A percentile compares a stretch with the other conserved stretches of the same genome.
phyloP scores from a whole-genome alignment of 2,888 invertebrate species.

The Drosophila affinis region DNA sequence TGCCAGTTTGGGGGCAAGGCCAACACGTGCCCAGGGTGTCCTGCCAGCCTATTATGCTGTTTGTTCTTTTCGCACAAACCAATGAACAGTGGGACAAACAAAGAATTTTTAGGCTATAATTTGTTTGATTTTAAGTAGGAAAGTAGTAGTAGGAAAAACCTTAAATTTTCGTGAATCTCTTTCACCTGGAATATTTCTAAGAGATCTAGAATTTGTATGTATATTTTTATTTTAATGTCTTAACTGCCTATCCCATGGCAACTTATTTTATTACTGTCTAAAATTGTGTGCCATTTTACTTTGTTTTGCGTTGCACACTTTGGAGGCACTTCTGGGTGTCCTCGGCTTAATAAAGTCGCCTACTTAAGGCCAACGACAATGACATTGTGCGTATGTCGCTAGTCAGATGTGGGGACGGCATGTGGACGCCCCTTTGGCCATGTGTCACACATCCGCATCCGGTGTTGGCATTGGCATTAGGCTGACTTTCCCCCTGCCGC shows the following conservation, averaged over 20 bases:
- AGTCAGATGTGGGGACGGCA: slow-evolving; percentile 15
- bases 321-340: slow-evolving; percentile 48
- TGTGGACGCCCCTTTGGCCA: slow-evolving; percentile 44
- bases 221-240: neutral
- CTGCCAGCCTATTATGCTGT: slow-evolving; percentile 40
- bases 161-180: too few species aligned
- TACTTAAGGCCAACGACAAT: slow-evolving; percentile 75
- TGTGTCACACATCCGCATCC: slow-evolving; percentile 73
- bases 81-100: slow-evolving; percentile 36
- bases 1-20: slow-evolving; percentile 58
- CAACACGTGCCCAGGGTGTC: slow-evolving; percentile 64
- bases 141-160: too few species aligned
- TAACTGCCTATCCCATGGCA: neutral
- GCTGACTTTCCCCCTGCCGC: slow-evolving; percentile 13
- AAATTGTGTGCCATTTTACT: slow-evolving; percentile 29
- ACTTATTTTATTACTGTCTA: neutral
- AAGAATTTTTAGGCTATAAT: slow-evolving; percentile 39
- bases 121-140: slow-evolving; percentile 1
- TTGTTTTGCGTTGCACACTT: slow-evolving; percentile 54
- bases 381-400: slow-evolving; percentile 53
- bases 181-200: too few species aligned
- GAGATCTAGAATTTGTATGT: neutral
- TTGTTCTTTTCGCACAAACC: slow-evolving; percentile 19
- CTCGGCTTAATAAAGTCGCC: slow-evolving; percentile 75
- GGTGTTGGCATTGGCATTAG: slow-evolving; percentile 76